phyloP scores from a whole-genome alignment of 1,140 invertebrate species.

The Nylanderia fulva region DNA sequence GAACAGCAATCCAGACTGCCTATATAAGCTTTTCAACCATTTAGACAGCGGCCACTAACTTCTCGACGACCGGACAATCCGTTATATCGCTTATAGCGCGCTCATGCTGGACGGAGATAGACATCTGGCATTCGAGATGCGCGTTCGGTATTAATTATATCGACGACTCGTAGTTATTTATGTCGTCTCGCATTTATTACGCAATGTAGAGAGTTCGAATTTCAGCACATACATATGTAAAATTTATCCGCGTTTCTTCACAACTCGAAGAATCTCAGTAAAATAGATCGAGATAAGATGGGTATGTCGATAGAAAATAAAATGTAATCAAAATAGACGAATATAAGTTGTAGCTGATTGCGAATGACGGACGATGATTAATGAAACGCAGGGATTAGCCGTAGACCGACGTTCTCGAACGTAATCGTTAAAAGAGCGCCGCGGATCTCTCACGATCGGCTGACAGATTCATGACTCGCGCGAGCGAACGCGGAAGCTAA shows the following conservation, averaged over 20 bases:
- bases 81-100: slow-evolving; percentile 68
- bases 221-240: not conserved
- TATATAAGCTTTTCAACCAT: slow-evolving; percentile 74
- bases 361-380: not conserved
- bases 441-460: not conserved
- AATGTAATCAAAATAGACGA: not conserved
- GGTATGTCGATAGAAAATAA: no score
- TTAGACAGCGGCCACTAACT: slow-evolving; percentile 74
- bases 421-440: not conserved
- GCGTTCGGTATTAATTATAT: slow-evolving; percentile 28
- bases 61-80: slow-evolving; percentile 63
- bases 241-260: not conserved
- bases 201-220: not conserved
- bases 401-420: not conserved
- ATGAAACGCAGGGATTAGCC: not conserved
- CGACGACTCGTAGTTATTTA: not conserved
- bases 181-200: not conserved
- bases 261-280: not conserved
- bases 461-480: not conserved
- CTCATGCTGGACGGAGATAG: slow-evolving; percentile 8
- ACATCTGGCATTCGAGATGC: slow-evolving; percentile 4
- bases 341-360: not conserved
- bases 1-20: slow-evolving; percentile 67
- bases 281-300: no score
- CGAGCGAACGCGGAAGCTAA: slow-evolving; percentile 16